phyloP scores from a whole-genome alignment of 2,797 vertebrate species.

The Premnoplex brunnescens region DNA sequence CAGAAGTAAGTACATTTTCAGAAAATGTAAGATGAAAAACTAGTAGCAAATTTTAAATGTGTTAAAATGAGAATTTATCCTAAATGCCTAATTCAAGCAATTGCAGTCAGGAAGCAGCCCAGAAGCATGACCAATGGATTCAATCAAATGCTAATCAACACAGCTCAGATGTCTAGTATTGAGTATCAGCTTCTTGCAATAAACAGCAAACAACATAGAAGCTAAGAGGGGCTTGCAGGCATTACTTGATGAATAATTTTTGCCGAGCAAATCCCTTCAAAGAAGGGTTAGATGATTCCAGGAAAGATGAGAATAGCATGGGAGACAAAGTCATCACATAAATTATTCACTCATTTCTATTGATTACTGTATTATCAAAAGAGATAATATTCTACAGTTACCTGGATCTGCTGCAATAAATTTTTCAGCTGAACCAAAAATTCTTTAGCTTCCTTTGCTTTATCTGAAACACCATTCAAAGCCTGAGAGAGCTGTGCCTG shows the following conservation, averaged over 20 bases:
- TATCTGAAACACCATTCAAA: conserved; percentile 93
- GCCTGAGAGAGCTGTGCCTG: conserved; percentile 97
- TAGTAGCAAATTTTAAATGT: neutral
- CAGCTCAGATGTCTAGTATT: neutral
- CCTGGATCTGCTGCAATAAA: conserved; percentile 98
- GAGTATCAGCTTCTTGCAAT: conserved; percentile 1
- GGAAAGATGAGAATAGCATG: conserved; percentile 20
- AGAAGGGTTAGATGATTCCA: conserved; percentile 21
- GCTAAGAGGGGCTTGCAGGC: neutral
- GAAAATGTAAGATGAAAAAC: neutral
- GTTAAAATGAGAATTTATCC: neutral
- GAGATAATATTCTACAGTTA: conserved; percentile 61
- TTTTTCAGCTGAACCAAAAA: conserved; percentile 96
- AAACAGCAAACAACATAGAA: neutral
- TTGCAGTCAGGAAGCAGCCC: neutral
- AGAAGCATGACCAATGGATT: neutral
- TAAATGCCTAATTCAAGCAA: neutral
- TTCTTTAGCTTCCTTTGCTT: conserved; percentile 98
- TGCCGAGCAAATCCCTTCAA: neutral
- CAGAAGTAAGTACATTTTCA: neutral
- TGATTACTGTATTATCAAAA: conserved; percentile 25
- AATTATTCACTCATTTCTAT: conserved; percentile 49
- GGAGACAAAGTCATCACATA: conserved; percentile 32
- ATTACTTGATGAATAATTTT: conserved; percentile 34
- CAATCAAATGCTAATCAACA: conserved; percentile 29